Evolutionary conservation across 2,113 vertebrate species (phyloP).

Genomic region (Hyperopisus bebe): DNA sequence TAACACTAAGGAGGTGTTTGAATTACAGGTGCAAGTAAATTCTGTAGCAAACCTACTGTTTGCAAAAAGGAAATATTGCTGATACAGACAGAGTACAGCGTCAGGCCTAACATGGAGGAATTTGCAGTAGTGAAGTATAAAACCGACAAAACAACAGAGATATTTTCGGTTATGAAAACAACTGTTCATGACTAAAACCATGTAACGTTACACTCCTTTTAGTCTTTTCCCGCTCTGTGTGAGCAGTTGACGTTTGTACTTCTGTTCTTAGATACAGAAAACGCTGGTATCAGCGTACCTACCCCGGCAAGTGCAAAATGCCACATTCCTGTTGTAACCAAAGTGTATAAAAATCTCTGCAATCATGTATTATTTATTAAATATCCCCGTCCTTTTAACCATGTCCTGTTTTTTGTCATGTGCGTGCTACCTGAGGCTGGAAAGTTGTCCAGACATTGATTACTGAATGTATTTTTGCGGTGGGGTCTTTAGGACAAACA

Average conservation of each 20-base stretch:
- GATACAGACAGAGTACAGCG: background rate
- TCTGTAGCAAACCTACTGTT: background rate
- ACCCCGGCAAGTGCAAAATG: background rate
- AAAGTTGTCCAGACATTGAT: background rate
- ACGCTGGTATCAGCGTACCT: background rate
- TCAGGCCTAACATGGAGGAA: background rate
- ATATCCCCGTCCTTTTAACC: background rate
- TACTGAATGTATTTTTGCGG: background rate
- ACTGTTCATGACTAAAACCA: background rate
- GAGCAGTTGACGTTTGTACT: background rate
- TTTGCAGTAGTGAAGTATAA: background rate
- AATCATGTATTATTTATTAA: background rate
- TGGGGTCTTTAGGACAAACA: background rate
- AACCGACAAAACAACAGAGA: background rate
- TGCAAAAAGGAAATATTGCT: background rate
- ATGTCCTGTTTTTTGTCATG: background rate
- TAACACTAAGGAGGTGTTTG: background rate
- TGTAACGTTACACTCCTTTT: background rate
- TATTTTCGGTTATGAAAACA: background rate
- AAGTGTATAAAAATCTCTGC: background rate
- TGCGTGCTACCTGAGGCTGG: background rate
- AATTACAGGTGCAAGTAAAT: background rate
- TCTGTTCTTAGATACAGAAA: background rate
- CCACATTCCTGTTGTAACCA: background rate
- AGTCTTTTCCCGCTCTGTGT: background rate